Evolutionary conservation across 2,113 vertebrate genomes (phyloP).

Genomic region (Mormyrus iriodes): DNA sequence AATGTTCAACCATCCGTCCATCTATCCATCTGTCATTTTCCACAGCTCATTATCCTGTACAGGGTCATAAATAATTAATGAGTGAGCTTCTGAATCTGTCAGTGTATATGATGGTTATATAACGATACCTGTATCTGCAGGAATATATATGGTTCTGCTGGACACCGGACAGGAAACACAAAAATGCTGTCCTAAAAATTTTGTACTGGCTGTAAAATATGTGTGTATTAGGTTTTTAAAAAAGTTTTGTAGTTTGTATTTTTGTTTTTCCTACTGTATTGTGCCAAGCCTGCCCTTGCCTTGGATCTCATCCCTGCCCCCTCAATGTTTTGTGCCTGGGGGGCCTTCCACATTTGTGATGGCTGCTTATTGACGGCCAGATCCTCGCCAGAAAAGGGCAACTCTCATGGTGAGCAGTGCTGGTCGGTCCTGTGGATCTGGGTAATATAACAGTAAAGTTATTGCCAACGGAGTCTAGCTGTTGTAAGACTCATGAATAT

Average conservation of each 20-base stretch:
- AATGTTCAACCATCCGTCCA: neutral
- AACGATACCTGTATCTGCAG: neutral
- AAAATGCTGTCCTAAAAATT: neutral
- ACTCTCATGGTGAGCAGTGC: neutral
- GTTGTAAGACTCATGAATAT: neutral
- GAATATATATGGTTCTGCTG: neutral
- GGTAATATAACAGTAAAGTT: neutral
- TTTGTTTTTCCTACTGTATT: neutral
- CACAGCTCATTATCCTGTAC: neutral
- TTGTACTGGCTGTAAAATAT: neutral
- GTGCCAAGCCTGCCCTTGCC: neutral
- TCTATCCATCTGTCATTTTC: neutral
- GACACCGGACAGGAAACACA: neutral
- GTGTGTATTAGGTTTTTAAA: neutral
- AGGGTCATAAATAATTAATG: neutral
- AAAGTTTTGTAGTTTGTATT: neutral
- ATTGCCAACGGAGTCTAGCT: neutral
- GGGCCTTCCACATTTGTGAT: neutral
- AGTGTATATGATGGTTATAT: neutral
- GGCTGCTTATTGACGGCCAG: neutral
- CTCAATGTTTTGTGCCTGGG: neutral
- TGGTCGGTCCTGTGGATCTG: neutral
- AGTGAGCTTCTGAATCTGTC: neutral
- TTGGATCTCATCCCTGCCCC: neutral
- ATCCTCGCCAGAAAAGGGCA: neutral